These are phyloP conservation scores for Antitype chi DNA, from an alignment of 2,888 invertebrate species.

Conservation along the genomic window DNA sequence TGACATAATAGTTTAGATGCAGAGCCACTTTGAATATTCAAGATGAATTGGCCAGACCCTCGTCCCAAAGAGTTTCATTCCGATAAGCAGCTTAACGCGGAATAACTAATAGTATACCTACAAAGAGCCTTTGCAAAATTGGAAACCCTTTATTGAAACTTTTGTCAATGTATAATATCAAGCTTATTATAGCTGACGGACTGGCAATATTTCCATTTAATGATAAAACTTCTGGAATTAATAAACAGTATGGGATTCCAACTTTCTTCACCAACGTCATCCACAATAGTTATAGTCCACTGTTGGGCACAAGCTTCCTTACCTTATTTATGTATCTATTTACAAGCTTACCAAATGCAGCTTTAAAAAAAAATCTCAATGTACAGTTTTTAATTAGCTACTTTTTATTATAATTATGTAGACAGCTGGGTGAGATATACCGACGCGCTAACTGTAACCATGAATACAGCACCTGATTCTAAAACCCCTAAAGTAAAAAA, in stretches of 20 bases:
- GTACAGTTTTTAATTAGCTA: no score
- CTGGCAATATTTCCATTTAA: not conserved
- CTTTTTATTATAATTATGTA: no score
- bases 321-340: not conserved
- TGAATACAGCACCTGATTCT: no score
- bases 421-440: no score
- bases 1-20: not conserved
- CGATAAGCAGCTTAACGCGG: conserved; percentile 24
- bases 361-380: no score
- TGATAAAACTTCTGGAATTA: conserved; percentile 7
- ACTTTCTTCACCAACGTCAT: not conserved
- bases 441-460: no score
- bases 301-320: not conserved
- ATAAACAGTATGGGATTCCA: not conserved
- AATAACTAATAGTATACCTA: conserved; percentile 25
- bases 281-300: not conserved
- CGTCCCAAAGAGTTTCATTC: not conserved
- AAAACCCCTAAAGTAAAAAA: no score
- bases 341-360: no score
- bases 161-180: conserved; percentile 45
- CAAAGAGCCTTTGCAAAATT: conserved; percentile 25
- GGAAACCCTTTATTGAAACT: conserved; percentile 37
- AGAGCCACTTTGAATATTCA: not conserved
- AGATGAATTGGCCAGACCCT: conserved; percentile 22
- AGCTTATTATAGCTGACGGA: conserved; percentile 11